Evolutionary conservation across 2,888 invertebrate genomes (phyloP).

Genomic region (Pandemis corylana): DNA sequence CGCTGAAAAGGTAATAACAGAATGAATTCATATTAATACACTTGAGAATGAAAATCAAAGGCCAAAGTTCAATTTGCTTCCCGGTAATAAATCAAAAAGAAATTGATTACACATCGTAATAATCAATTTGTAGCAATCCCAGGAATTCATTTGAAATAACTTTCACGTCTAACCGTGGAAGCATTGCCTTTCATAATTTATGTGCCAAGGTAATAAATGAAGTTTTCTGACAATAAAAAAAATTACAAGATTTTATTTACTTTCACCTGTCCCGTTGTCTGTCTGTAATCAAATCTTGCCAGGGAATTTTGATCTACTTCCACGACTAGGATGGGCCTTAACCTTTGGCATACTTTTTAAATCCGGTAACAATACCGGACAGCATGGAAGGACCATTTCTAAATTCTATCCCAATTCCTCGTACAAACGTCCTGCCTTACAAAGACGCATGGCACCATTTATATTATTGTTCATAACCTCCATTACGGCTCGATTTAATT

Average conservation of each 20-base stretch:
- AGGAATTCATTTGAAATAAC: conserved; percentile 10
- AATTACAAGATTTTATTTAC: too few species aligned
- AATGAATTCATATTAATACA: neutral
- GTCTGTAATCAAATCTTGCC: too few species aligned
- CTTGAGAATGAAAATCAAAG: conserved; percentile 25
- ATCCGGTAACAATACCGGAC: too few species aligned
- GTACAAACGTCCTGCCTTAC: conserved; percentile 20
- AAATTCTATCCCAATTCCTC: neutral
- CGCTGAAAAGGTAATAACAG: neutral
- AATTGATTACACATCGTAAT: conserved; percentile 40
- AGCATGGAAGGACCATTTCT: too few species aligned
- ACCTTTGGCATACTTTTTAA: too few species aligned
- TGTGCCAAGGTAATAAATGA: neutral
- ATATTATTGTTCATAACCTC: conserved; percentile 69
- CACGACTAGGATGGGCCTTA: too few species aligned
- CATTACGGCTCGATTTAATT: conserved; percentile 79
- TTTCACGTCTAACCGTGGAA: conserved; percentile 10
- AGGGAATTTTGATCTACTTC: too few species aligned
- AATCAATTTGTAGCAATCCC: conserved; percentile 46
- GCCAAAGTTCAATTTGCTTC: conserved; percentile 38
- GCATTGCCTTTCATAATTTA: neutral
- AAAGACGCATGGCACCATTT: conserved; percentile 53
- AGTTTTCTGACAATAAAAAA: too few species aligned
- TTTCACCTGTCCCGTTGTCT: too few species aligned
- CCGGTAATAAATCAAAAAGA: conserved; percentile 32